These are phyloP conservation scores for Eugnorisma glareosa DNA, from an alignment of 2,888 invertebrate species.

Conservation along the genomic window DNA sequence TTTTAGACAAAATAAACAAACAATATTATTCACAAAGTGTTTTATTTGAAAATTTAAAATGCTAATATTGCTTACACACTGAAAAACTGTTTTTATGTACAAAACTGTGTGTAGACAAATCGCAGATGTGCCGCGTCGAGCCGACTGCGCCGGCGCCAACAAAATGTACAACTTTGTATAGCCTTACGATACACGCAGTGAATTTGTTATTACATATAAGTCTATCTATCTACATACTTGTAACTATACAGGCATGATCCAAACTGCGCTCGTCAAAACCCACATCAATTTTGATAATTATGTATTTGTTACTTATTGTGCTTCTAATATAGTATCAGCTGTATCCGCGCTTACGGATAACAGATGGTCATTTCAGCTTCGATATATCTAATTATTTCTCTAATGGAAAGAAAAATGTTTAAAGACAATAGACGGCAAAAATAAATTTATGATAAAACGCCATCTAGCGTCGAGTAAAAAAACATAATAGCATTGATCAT, in stretches of 20 bases:
- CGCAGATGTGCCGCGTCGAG: slow-evolving; percentile 48
- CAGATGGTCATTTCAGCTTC: slow-evolving; percentile 31
- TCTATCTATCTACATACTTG: slow-evolving; percentile 71
- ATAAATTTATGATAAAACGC: slow-evolving; percentile 4
- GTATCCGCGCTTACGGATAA: slow-evolving; percentile 11
- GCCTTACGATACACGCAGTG: slow-evolving; percentile 69
- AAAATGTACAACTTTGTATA: slow-evolving; percentile 71
- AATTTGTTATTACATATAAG: slow-evolving; percentile 77
- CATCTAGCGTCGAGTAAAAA: slow-evolving; percentile 15
- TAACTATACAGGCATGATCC: slow-evolving; percentile 67
- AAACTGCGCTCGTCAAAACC: slow-evolving; percentile 52
- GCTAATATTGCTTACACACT: slow-evolving; percentile 87
- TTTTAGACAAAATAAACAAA: slow-evolving; percentile 53
- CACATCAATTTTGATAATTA: slow-evolving; percentile 56
- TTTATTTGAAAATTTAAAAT: slow-evolving; percentile 85
- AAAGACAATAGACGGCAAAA: slow-evolving; percentile 7
- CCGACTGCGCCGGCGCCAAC: slow-evolving; percentile 49
- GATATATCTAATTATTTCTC: slow-evolving; percentile 7
- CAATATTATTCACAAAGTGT: slow-evolving; percentile 83
- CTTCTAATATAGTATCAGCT: slow-evolving; percentile 31
- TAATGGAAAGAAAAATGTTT: background rate
- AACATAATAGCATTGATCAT: slow-evolving; percentile 24
- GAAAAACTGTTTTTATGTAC: slow-evolving; percentile 77
- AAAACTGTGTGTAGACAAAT: slow-evolving; percentile 66
- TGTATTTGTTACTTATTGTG: slow-evolving; percentile 37